Evolutionary conservation across 2,113 vertebrate species (phyloP).

Genomic region (Buteo buteo): DNA sequence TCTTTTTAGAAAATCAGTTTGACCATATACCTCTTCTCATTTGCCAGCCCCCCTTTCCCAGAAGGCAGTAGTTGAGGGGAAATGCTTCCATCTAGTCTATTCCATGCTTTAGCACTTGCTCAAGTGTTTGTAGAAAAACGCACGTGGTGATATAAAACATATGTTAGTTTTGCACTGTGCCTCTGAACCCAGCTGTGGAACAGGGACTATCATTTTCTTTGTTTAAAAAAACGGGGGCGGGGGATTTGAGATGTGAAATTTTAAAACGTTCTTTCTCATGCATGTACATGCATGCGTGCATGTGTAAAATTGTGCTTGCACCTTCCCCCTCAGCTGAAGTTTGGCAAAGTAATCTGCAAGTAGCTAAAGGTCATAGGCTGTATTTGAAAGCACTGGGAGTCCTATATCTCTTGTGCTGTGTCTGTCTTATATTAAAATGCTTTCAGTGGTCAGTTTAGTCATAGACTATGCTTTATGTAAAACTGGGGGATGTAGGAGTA

Average conservation of each 20-base stretch:
- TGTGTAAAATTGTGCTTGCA: background rate
- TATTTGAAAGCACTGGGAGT: background rate
- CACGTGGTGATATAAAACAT: background rate
- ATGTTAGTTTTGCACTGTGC: background rate
- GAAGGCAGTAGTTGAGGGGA: background rate
- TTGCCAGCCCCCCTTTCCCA: background rate
- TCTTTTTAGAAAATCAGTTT: background rate
- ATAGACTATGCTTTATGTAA: background rate
- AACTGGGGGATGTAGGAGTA: background rate
- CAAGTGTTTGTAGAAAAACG: background rate
- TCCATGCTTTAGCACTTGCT: background rate
- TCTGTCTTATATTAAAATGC: background rate
- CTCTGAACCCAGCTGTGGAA: background rate
- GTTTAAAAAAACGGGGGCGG: background rate
- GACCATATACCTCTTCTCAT: background rate
- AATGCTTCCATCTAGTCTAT: background rate
- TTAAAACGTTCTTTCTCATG: background rate
- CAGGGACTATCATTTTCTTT: background rate
- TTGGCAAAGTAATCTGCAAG: background rate
- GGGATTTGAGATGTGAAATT: background rate
- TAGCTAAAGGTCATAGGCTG: background rate
- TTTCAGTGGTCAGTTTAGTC: background rate
- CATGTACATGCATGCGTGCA: rapidly evolving
- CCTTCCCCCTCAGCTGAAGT: background rate
- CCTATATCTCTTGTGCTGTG: background rate